phyloP scores from a whole-genome alignment of 1,140 invertebrate species.

The Drosophila nigromelanica region DNA sequence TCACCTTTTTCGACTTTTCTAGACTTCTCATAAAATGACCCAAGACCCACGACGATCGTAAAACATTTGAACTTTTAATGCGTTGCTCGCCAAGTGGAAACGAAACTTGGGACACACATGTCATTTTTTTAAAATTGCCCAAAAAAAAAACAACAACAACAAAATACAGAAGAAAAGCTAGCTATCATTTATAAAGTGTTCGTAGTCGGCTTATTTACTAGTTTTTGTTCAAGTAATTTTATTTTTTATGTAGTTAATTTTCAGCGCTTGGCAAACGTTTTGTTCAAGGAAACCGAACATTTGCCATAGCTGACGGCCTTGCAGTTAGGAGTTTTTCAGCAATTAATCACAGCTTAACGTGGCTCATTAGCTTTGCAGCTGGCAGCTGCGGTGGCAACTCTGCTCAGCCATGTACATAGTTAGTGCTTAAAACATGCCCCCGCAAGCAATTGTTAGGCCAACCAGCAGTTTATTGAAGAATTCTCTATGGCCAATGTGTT shows the following conservation, averaged over 20 bases:
- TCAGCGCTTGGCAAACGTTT: conserved; percentile 36
- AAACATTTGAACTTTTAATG: conserved; percentile 62
- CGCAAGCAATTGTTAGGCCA: conserved; percentile 12
- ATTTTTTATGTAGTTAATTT: conserved; percentile 37
- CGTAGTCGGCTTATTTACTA: conserved; percentile 22
- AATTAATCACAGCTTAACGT: conserved; percentile 56
- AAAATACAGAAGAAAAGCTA: conserved; percentile 12
- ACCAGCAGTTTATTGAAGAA: conserved; percentile 14
- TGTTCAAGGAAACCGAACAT: conserved; percentile 44
- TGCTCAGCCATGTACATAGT: conserved; percentile 23
- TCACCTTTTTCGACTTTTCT: not conserved
- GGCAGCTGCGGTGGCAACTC: conserved; percentile 22
- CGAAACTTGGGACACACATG: conserved; percentile 55
- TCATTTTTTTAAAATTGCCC: conserved; percentile 33
- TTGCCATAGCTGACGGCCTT: conserved; percentile 33
- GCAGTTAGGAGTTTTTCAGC: conserved; percentile 16
- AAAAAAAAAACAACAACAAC: not conserved
- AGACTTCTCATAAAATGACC: conserved; percentile 15
- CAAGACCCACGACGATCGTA: conserved; percentile 30
- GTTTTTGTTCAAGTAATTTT: conserved; percentile 25
- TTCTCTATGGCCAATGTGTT: conserved; percentile 34
- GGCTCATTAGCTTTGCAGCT: conserved; percentile 47
- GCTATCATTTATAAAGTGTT: conserved; percentile 28
- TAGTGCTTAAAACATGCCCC: not conserved
- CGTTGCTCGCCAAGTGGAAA: conserved; percentile 40